Evolutionary conservation across 1,140 invertebrate genomes (phyloP), one percentile per base, ranked within the genome.

Genomic region (Zeugodacus cucurbitae): DNA sequence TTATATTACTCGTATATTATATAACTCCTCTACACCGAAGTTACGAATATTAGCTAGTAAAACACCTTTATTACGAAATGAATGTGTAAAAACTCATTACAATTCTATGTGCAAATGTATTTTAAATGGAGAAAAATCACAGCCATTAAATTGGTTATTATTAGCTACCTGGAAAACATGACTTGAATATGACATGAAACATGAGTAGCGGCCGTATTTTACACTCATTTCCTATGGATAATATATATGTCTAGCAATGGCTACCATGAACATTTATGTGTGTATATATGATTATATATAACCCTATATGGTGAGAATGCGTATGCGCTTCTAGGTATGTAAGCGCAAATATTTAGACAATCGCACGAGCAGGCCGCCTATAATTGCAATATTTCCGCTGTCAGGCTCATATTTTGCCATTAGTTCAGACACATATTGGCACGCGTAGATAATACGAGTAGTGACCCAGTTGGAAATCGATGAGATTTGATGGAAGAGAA

Each of bases 321-420:
- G 64, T 70, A 70, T 70, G 26, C 11, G 14, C 3, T 70, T 70
- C 1, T 20, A 70, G 3, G 17, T 70, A 10, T 82, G 26, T 29
- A 48, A 26, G 17, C 29, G 20, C 74, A 82, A 82, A 48, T 82
- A 82, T 44, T 82, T 41, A 82, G 41, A 29, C 74, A 48, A 48
- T 82, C 41, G 8, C 26, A 29, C 26, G 74, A 41, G 41, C 74
- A 48, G 22, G 41, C n/a, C 74, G n/a, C 26, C 26, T 82, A 48
- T 48, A 82, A 82, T 82, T 82, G 74, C 74, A 82, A 82, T 82
- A 82, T 48, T 82, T 82, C 74, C 74, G 74, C n/a, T 48, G 22
- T 26, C 22, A 10, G 26, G 34, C 74, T 82, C 74, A 37, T 82
- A 82, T 82, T 82, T 82, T 82, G 74, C 74, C 41, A 82, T 82